A percentile compares a stretch with the other conserved stretches of the same genome.
Evolutionary conservation across 2,113 vertebrate species (phyloP).

Genomic region (Tychaedon coryphoeus): DNA sequence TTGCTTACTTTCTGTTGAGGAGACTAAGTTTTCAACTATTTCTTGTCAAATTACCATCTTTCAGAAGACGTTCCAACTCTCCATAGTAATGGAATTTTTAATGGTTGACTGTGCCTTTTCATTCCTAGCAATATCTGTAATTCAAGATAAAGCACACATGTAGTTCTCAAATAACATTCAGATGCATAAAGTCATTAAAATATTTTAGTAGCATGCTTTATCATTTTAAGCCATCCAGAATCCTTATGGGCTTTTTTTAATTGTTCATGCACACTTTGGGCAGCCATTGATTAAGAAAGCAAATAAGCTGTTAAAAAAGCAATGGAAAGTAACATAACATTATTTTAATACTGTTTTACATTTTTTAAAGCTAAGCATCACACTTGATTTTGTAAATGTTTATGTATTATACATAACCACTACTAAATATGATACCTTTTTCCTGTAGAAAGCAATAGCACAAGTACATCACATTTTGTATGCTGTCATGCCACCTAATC

Average conservation of each 20-base stretch:
- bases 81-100: background rate
- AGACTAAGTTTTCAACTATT: background rate
- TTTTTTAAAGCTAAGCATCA: background rate
- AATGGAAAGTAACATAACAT: background rate
- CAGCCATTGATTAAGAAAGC: background rate
- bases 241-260: background rate
- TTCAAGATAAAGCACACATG: background rate
- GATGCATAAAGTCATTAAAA: background rate
- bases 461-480: background rate
- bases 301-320: background rate
- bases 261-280: background rate
- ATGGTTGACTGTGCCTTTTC: background rate
- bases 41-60: background rate
- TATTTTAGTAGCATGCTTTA: background rate
- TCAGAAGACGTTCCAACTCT: background rate
- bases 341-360: background rate
- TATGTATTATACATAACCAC: background rate
- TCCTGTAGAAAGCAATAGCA: background rate
- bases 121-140: background rate
- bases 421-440: background rate
- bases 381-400: background rate
- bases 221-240: background rate
- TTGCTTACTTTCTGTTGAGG: background rate
- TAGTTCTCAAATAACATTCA: background rate
- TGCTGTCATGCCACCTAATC: background rate